Evolutionary conservation across 2,113 vertebrate genomes (phyloP).

Genomic region (Mobula birostris): DNA sequence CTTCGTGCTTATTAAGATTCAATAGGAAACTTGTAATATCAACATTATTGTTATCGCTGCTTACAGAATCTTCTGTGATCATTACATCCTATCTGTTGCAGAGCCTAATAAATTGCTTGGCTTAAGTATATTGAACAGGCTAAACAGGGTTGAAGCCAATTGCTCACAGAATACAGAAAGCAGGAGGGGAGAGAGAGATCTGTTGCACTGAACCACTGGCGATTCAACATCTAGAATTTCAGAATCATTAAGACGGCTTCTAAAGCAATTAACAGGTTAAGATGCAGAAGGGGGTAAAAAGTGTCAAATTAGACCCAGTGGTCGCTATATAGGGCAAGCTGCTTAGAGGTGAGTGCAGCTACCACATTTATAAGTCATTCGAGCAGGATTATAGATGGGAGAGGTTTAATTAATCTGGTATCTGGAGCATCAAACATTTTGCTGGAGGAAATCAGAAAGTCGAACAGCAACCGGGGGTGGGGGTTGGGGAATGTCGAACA

Average conservation of each 20-base stretch:
- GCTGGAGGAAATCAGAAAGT: too few relatives aligned
- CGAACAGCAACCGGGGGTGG: too few relatives aligned
- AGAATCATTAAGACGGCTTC: neutral
- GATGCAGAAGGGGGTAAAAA: neutral
- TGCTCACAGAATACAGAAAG: neutral
- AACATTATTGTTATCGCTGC: neutral
- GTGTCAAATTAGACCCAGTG: neutral
- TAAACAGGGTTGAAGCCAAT: neutral
- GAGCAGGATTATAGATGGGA: too few relatives aligned
- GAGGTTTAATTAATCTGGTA: too few relatives aligned
- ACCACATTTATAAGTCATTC: too few relatives aligned
- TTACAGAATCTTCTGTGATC: neutral
- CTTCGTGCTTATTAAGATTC: slow-evolving; percentile 10
- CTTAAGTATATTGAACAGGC: neutral
- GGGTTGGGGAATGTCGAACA: too few relatives aligned
- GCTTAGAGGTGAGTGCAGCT: too few relatives aligned
- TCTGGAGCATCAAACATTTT: too few relatives aligned
- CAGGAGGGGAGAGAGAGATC: neutral
- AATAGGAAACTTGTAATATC: slow-evolving; percentile 16
- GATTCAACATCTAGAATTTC: neutral
- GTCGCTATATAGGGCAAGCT: too few relatives aligned
- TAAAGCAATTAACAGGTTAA: neutral
- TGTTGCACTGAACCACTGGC: neutral
- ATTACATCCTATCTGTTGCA: slow-evolving; percentile 20
- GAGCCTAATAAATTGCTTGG: neutral